A percentile compares a stretch with the other conserved stretches of the same genome.
phyloP scores from a whole-genome alignment of 2,797 vertebrate species.

The Anas acuta region DNA sequence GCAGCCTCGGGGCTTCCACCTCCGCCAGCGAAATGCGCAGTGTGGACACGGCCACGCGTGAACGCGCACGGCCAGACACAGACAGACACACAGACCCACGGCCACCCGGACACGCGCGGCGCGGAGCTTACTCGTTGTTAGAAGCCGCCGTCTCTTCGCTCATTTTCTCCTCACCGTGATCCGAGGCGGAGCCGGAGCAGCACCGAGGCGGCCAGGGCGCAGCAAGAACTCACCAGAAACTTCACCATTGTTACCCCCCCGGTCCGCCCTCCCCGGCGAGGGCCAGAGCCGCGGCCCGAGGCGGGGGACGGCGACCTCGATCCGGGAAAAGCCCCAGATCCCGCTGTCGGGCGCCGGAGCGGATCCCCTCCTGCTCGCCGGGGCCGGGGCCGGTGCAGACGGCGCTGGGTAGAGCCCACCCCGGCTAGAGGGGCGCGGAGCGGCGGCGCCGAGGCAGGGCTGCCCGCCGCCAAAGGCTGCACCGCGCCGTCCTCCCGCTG shows the following conservation, averaged over 20 bases:
- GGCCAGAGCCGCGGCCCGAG: neutral
- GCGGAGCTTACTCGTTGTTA: slow-evolving; percentile 92
- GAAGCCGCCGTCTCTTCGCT: slow-evolving; percentile 98
- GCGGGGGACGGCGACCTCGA: neutral
- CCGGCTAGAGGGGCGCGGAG: slow-evolving; percentile 10
- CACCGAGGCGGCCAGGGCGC: slow-evolving; percentile 87
- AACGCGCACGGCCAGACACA: neutral
- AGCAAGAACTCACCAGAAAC: slow-evolving; percentile 88
- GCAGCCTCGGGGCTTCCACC: slow-evolving; percentile 18
- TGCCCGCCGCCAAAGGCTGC: slow-evolving; percentile 42
- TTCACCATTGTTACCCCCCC: slow-evolving; percentile 88
- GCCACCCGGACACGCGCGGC: neutral
- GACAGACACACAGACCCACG: neutral
- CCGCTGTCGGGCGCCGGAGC: slow-evolving; percentile 57
- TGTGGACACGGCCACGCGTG: neutral
- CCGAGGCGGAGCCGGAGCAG: slow-evolving; percentile 84
- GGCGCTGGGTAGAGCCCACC: no score
- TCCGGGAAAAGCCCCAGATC: slow-evolving; percentile 38
- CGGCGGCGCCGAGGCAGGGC: slow-evolving; percentile 28
- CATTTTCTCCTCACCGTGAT: slow-evolving; percentile 97
- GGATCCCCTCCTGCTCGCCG: slow-evolving; percentile 34
- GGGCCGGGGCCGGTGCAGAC: no score
- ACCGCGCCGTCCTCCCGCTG: slow-evolving; percentile 51
- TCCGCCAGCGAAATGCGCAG: slow-evolving; percentile 26
- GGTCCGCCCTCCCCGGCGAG: slow-evolving; percentile 61